phyloP scores from a whole-genome alignment of 2,888 invertebrate species.

The Beris morrisii region DNA sequence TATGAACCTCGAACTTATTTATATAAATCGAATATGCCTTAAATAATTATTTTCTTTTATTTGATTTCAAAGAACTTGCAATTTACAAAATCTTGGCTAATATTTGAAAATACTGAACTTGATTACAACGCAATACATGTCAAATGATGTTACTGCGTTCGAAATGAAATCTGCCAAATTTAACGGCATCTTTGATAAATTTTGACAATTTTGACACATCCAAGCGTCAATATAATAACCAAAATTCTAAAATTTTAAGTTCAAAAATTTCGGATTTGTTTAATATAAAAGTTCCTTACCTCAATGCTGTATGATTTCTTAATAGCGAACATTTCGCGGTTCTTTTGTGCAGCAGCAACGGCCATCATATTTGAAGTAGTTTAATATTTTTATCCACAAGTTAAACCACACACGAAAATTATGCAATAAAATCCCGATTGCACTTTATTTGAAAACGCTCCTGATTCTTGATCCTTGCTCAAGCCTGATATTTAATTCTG shows the following conservation, averaged over 20 bases:
- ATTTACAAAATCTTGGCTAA: too few species aligned
- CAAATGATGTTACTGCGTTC: too few species aligned
- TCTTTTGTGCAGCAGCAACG: slow-evolving; percentile 90
- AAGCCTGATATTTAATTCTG: slow-evolving; percentile 18
- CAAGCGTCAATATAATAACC: neutral
- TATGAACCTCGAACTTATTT: too few species aligned
- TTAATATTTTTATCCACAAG: slow-evolving; percentile 28
- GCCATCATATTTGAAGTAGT: slow-evolving; percentile 67
- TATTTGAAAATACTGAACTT: too few species aligned
- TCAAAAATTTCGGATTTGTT: too few species aligned
- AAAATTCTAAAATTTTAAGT: neutral
- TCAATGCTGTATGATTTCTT: slow-evolving; percentile 97
- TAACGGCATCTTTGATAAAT: too few species aligned
- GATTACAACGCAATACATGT: too few species aligned
- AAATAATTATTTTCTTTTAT: too few species aligned
- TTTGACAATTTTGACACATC: too few species aligned
- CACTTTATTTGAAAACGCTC: slow-evolving; percentile 20
- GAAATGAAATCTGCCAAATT: too few species aligned
- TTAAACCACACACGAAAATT: slow-evolving; percentile 25
- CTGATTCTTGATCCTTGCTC: slow-evolving; percentile 24
- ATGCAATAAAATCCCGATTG: slow-evolving; percentile 11
- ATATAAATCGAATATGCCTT: too few species aligned
- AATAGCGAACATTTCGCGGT: slow-evolving; percentile 95
- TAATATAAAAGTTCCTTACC: slow-evolving; percentile 64
- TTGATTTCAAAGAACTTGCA: too few species aligned